Evolutionary conservation across 2,797 vertebrate genomes (phyloP).

Genomic region (Danio albolineatus): DNA sequence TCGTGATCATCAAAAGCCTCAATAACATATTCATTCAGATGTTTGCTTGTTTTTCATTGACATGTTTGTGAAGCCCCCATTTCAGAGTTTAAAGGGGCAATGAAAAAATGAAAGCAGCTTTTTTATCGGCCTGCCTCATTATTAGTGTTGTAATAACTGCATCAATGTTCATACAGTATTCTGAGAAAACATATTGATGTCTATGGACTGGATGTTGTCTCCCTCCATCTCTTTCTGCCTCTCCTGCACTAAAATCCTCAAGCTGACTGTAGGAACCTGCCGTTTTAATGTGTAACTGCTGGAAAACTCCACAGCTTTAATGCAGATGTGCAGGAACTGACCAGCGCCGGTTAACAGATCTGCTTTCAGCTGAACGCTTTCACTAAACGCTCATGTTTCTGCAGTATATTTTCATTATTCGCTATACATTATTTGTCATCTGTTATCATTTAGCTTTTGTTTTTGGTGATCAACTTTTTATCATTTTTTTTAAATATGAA

Average conservation of each 20-base stretch:
- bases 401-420: background rate
- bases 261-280: constrained; percentile 40
- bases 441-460: constrained; percentile 5
- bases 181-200: background rate
- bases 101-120: too few relatives aligned
- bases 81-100: background rate
- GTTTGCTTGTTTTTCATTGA: constrained; percentile 9
- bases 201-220: constrained; percentile 13
- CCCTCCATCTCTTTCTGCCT: constrained; percentile 41
- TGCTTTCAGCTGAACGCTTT: constrained; percentile 76
- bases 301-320: constrained; percentile 5
- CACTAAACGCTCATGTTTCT: constrained; percentile 64
- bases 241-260: constrained; percentile 41
- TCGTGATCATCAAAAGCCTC: constrained; percentile 36
- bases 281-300: constrained; percentile 46
- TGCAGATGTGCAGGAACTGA: constrained; percentile 82
- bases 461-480: too few relatives aligned
- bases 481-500: too few relatives aligned
- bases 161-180: background rate
- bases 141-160: too few relatives aligned
- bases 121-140: too few relatives aligned
- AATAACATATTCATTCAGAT: constrained; percentile 28
- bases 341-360: constrained; percentile 81
- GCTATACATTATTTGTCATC: background rate
- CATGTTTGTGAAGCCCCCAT: background rate